phyloP scores from a whole-genome alignment of 1,140 invertebrate genomes.

The Eriosoma lanigerum region DNA sequence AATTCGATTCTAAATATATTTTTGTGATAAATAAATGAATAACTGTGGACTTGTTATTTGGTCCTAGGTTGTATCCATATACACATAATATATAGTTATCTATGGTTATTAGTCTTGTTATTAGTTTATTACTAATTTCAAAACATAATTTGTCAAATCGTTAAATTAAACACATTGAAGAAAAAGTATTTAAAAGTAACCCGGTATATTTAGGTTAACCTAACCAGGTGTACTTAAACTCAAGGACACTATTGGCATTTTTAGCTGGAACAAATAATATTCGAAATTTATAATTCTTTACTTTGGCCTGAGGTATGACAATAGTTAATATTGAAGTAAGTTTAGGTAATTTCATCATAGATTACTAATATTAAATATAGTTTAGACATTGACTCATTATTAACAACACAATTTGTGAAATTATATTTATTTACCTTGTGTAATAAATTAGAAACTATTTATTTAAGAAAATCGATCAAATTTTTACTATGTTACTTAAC shows the following conservation, averaged over 20 bases:
- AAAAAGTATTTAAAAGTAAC: not conserved
- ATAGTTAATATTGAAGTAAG: not conserved
- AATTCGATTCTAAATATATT: not conserved
- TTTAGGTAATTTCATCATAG: not conserved
- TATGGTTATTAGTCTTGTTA: too few species aligned
- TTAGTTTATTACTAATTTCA: not conserved
- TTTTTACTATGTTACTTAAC: not conserved
- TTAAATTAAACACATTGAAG: not conserved
- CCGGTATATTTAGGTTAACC: too few species aligned
- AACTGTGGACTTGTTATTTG: not conserved
- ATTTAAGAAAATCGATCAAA: too few species aligned
- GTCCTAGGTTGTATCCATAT: too few species aligned
- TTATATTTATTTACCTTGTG: not conserved
- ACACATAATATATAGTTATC: too few species aligned
- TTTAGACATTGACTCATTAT: not conserved
- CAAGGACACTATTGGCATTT: not conserved
- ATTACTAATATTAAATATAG: not conserved
- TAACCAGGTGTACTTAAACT: too few species aligned
- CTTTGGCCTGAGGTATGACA: not conserved
- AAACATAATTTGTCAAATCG: not conserved
- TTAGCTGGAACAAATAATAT: not conserved
- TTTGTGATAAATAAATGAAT: too few species aligned
- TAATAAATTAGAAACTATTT: not conserved
- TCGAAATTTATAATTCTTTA: not conserved
- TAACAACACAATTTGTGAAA: not conserved